Conservation (phyloP, 2,888 invertebrate genomes). For the Leptopilina drosophilae region DNA sequence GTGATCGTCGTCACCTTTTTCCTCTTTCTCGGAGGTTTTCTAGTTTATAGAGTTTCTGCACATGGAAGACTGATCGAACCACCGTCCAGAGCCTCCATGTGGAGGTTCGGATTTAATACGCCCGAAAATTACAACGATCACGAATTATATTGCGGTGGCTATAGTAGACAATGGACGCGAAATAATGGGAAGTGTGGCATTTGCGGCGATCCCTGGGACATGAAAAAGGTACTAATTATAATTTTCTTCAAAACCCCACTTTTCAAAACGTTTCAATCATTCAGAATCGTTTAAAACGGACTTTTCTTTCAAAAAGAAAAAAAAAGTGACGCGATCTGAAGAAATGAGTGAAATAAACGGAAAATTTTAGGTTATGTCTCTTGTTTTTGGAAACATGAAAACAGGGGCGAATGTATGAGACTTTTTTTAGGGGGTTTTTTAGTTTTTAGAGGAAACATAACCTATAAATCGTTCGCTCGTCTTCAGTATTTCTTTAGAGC, state of each 20-base stretch:
- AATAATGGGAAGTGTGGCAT: constrained; percentile 92
- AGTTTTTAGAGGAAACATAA: too few species aligned
- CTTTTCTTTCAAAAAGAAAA: too few species aligned
- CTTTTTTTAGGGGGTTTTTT: too few species aligned
- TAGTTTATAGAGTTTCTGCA: constrained; percentile 76
- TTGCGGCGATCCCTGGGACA: constrained; percentile 91
- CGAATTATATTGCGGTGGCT: constrained; percentile 92
- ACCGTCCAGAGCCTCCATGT: constrained; percentile 91
- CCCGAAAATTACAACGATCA: constrained; percentile 94
- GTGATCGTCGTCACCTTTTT: neutral
- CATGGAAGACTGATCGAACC: constrained; percentile 91
- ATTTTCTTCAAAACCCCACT: neutral
- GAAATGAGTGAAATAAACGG: too few species aligned
- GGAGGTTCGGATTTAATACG: constrained; percentile 92
- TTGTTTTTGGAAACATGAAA: too few species aligned
- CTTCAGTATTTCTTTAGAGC: too few species aligned
- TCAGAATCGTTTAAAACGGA: too few species aligned
- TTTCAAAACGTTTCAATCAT: neutral
- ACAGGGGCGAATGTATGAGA: too few species aligned
- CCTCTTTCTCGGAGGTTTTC: constrained; percentile 38
- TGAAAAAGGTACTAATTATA: constrained; percentile 72
- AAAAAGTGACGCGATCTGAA: too few species aligned
- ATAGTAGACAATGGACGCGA: constrained; percentile 88
- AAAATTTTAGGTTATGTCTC: too few species aligned
- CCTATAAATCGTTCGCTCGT: too few species aligned